Evolutionary conservation across 1,140 invertebrate species (phyloP), one percentile per base, ranked within the genome.

Genomic region (Magallana gigas): DNA sequence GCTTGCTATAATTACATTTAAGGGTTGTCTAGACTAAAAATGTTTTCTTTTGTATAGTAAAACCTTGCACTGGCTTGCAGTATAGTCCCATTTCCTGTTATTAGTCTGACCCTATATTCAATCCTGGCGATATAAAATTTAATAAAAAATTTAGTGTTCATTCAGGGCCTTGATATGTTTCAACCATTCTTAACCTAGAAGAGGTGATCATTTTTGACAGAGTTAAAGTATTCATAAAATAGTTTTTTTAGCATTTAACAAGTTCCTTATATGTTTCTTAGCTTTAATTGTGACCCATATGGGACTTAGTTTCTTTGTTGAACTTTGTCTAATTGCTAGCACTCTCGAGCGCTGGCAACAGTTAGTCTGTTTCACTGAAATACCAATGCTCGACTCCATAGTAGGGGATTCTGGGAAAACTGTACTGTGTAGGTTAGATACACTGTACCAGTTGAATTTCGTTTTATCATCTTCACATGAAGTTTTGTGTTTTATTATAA

Each of bases 131-230:
- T 62, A 62, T 62, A 62, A 62, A 62, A 62, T 62, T 12, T 62
- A 62, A 62, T 62, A 0, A 4, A 62, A 62, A 11, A 62, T 62
- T 62, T 62, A 62, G 9, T 62, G 60, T 62, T 62, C 14, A 62
- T 62, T 62, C 60, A 62, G 60, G 60, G 60, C 60, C 60, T 62
- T 62, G 60, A 62, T 62, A 62, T n/a, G n/a, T 62, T 62, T 62
- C 1, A 62, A 62, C 60, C 60, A 62, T 62, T 62, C 60, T 62
- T 62, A n/a, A 62, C 60, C 60, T 62, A 0, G 60, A 62, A 62
- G 60, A 62, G 60, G 9, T n/a, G 60, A 62, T 62, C 11, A 62
- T 62, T 11, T 62, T 62, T 12, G 60, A 62, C 60, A 1, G 60
- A 11, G 60, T 62, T 62, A 12, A 62, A 62, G 60, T 62, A 62